Evolutionary conservation across 2,888 invertebrate genomes (phyloP).

Genomic region (Drosophila limbata): DNA sequence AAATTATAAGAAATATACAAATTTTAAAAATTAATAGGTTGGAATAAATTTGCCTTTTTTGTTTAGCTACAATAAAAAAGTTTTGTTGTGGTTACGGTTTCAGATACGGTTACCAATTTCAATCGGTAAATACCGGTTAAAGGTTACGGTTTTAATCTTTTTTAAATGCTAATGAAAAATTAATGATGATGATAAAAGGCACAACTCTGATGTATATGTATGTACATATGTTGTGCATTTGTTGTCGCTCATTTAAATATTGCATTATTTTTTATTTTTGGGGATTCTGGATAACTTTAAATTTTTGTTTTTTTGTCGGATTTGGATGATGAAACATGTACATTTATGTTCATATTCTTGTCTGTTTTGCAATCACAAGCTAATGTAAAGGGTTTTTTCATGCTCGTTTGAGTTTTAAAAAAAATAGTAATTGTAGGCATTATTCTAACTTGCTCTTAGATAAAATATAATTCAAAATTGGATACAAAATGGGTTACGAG

Average conservation of each 20-base stretch:
- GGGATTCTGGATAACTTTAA: neutral
- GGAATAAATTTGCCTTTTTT: no score
- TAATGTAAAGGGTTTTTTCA: constrained; percentile 53
- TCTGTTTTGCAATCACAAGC: constrained; percentile 39
- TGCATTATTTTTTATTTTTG: neutral
- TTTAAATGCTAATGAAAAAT: neutral
- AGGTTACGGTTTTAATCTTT: neutral
- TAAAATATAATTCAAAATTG: constrained; percentile 72
- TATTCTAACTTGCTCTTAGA: constrained; percentile 35
- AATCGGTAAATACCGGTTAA: neutral
- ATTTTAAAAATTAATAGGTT: no score
- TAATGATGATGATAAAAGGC: neutral
- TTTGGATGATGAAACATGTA: neutral
- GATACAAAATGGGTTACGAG: constrained; percentile 68
- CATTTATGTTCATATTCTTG: neutral
- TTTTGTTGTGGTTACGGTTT: no score
- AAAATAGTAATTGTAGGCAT: constrained; percentile 35
- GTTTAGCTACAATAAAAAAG: no score
- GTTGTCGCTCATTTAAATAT: neutral
- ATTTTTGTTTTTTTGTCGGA: neutral
- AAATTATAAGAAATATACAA: no score
- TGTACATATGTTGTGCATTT: neutral
- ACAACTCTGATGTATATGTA: neutral
- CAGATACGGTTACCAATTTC: no score
- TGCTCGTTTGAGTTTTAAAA: constrained; percentile 13